Base-by-base conservation (phyloP, 2,113 vertebrate species). In the Chloroceryle aenea region DNA sequence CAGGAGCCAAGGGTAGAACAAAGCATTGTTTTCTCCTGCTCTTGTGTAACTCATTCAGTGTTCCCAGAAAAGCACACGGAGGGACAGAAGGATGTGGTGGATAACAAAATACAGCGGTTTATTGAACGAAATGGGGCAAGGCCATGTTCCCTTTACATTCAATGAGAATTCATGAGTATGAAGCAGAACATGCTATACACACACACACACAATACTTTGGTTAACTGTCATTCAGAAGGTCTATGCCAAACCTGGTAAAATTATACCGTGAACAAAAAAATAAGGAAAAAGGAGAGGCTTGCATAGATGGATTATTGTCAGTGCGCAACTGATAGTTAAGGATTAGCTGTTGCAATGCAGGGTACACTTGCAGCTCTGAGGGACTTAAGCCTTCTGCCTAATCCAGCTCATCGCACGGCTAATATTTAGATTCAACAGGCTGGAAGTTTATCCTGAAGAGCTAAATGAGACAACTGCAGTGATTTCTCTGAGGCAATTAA, bases 261-360 rank as follows among this genome's bases (percentile, higher is more conserved):
- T 69, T 87, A 96, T 40, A 95, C 76, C 64, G 95, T 78, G 89
- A 97, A 96, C 95, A 97, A 87, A 75, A 93, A 93, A 92, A 74
- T 18, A n/a, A 87, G 61, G 76, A 73, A 56, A 87, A 72, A 50
- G 76, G 40, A 50, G 56, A 97, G 95, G 91, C 88, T 98, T 98
- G 98, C 98, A 98, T 98, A 98, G 98, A 97, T 87, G 56, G 94
- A 87, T 63, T 94, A 91, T 95, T 97, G 74, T 88, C 92, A 93
- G 89, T 96, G 96, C 59, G 21, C 63, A 87, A 93, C 76, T 83
- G 73, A 90, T 90, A 92, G 23, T 85, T 85, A 72, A 93, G 81
- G 90, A 95, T 94, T 89, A 96, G 92, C 86, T 90, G 76, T 92
- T 90, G 90, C 90, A 82, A 81, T 4, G 3, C 86, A 90, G 86